These are phyloP conservation scores for Trididemnum clinides DNA, from an alignment of 23 tunicate species.

Conservation along the genomic window DNA sequence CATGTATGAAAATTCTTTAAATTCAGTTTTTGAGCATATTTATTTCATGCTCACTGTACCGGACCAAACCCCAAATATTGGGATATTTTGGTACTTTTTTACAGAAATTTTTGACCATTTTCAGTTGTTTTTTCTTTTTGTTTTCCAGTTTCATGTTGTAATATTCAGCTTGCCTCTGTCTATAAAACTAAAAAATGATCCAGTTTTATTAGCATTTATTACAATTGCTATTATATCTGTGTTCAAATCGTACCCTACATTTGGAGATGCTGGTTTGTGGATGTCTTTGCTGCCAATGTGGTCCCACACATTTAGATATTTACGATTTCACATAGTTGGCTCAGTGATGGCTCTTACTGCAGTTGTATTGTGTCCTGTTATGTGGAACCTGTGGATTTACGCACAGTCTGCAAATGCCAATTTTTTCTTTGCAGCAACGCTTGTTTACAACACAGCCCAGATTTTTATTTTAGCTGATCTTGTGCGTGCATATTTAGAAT, in stretches of 20 bases:
- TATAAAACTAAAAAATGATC: conserved; percentile 68
- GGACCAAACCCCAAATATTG: conserved; percentile 91
- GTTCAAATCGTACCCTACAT: conserved; percentile 78
- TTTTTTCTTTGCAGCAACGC: conserved; percentile 87
- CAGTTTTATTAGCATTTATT: conserved; percentile 56
- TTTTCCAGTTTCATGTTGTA: conserved; percentile 76
- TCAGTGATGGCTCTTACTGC: conserved; percentile 59
- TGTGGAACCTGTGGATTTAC: conserved; percentile 90
- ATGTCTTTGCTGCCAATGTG: conserved; percentile 74
- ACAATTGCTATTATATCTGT: conserved; percentile 48
- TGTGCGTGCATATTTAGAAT: conserved; percentile 60
- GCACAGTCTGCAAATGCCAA: conserved; percentile 90
- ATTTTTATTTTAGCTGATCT: conserved; percentile 64
- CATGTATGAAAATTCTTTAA: neutral
- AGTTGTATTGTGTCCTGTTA: conserved; percentile 78
- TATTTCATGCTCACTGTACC: conserved; percentile 51
- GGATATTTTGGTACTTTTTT: conserved; percentile 95
- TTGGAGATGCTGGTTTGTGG: conserved; percentile 84
- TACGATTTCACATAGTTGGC: conserved; percentile 60
- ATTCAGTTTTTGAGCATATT: neutral
- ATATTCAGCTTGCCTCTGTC: conserved; percentile 75
- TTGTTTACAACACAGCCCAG: conserved; percentile 69
- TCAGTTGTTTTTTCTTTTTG: conserved; percentile 73
- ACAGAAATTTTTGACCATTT: conserved; percentile 92
- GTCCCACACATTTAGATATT: conserved; percentile 69